Base-by-base conservation (phyloP, 1,140 invertebrate genomes). In the Andricus grossulariae region DNA sequence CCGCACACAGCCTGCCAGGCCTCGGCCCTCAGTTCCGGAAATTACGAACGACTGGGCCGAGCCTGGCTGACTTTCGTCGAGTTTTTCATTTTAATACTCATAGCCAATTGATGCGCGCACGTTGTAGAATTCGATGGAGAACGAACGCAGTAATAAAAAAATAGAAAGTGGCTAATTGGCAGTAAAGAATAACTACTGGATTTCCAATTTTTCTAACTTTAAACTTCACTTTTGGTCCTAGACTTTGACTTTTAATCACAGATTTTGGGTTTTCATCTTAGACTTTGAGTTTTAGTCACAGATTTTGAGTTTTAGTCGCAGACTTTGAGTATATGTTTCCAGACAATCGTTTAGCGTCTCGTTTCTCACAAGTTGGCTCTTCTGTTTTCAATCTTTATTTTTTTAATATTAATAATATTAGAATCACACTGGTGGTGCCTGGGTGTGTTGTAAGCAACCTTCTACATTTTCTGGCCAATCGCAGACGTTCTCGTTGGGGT, bases 391-490 rank as follows among this genome's bases (percentile, higher is more conserved):
- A 21, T 6, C 25, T 60, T 60, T 16, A 32, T 60, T 60, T 60
- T 15, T 15, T 32, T 3, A 15, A 25, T 60, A 32, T 32, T 32
- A 0, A 8, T 39, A 15, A 16, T n/a, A 39, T 0, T 7, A 12
- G 13, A 39, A 66, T 66, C 60, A 66, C 15, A 88, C 88, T 52
- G 95, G 94, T 25, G 96, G 96, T 15, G 96, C 95, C 90, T 94
- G 95, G 32, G 96, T 97, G 85, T 96, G 95, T 54, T 96, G 94
- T 80, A 94, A 93, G 88, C 97, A 98, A 11, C 96, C 95, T 88
- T 97, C 96, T 0, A 98, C 97, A 85, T 98, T 98, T 87, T 98
- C 97, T 0, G 97, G 97, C 97, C 97, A 98, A 92, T 98, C 97
- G 89, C 97, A 98, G 0, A 98, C 97, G 85, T 97, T 98, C 86